Evolutionary conservation across 2,888 invertebrate species (phyloP).

Genomic region (Catocala sponsa): DNA sequence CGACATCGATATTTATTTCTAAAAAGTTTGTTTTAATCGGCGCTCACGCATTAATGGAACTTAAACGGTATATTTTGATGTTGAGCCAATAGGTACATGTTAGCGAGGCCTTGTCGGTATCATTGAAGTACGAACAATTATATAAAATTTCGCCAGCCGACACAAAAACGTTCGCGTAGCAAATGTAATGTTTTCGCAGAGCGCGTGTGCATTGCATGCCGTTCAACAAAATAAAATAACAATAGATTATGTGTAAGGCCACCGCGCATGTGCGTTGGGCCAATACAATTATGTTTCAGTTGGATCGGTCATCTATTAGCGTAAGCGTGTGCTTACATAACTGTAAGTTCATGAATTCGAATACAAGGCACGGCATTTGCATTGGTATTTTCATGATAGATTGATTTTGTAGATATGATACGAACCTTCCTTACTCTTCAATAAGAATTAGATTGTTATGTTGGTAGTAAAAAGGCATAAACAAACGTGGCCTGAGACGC

Average conservation of each 20-base stretch:
- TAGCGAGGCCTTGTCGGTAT: slow-evolving; percentile 35
- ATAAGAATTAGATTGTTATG: too few relatives aligned
- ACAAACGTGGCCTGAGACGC: too few relatives aligned
- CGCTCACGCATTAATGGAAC: slow-evolving; percentile 20
- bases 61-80: slow-evolving; percentile 20
- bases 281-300: too few relatives aligned
- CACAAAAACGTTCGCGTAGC: slow-evolving; percentile 40
- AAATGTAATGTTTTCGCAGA: slow-evolving; percentile 20
- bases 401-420: too few relatives aligned
- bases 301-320: too few relatives aligned
- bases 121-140: slow-evolving; percentile 38
- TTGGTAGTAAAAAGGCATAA: too few relatives aligned
- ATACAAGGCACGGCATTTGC: too few relatives aligned
- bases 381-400: too few relatives aligned
- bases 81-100: slow-evolving; percentile 18
- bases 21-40: slow-evolving; percentile 30
- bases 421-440: too few relatives aligned
- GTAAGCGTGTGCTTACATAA: too few relatives aligned
- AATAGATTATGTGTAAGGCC: background rate
- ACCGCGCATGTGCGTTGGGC: too few relatives aligned
- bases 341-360: too few relatives aligned
- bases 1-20: slow-evolving; percentile 14
- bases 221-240: slow-evolving; percentile 6
- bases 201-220: slow-evolving; percentile 7
- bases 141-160: slow-evolving; percentile 38